Evolutionary conservation across 2,797 vertebrate genomes (phyloP).

Genomic region (Pseudochirops cupreus): DNA sequence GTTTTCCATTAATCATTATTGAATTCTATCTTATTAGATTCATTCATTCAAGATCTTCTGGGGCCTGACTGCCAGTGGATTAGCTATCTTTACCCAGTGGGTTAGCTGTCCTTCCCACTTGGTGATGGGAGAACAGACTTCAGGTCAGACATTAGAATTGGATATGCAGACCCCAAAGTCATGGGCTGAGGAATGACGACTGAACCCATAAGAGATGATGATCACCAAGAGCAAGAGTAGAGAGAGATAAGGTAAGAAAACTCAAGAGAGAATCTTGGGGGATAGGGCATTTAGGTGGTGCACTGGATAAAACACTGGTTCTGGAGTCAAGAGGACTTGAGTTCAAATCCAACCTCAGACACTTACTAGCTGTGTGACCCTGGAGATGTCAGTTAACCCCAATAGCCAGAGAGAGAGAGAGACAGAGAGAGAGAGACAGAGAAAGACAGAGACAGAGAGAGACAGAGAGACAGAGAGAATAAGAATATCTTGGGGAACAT

Average conservation of each 20-base stretch:
- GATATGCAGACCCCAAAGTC: conserved; percentile 70
- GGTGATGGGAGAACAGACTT: not conserved
- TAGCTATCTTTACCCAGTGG: too few species aligned
- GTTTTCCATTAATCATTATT: not conserved
- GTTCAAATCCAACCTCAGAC: not conserved
- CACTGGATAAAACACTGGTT: not conserved
- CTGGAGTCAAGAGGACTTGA: not conserved
- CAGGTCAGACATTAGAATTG: not conserved
- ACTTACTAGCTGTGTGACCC: not conserved
- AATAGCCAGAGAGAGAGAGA: too few species aligned
- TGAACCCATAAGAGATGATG: not conserved
- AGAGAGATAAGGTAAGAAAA: too few species aligned
- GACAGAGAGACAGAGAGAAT: too few species aligned
- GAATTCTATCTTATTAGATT: not conserved
- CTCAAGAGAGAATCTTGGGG: not conserved
- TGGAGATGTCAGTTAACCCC: not conserved
- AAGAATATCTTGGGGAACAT: not conserved
- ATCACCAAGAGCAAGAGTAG: not conserved
- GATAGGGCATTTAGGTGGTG: not conserved
- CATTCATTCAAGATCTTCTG: not conserved
- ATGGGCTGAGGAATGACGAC: conserved; percentile 26
- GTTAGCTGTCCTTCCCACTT: not conserved
- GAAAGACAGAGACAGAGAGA: too few species aligned
- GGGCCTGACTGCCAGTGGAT: not conserved
- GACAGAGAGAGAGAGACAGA: not conserved